Percentiles rank a stretch among this genome's conserved stretches.
Conservation (phyloP, 2,113 vertebrate species). For the Xiphorhynchus elegans region DNA sequence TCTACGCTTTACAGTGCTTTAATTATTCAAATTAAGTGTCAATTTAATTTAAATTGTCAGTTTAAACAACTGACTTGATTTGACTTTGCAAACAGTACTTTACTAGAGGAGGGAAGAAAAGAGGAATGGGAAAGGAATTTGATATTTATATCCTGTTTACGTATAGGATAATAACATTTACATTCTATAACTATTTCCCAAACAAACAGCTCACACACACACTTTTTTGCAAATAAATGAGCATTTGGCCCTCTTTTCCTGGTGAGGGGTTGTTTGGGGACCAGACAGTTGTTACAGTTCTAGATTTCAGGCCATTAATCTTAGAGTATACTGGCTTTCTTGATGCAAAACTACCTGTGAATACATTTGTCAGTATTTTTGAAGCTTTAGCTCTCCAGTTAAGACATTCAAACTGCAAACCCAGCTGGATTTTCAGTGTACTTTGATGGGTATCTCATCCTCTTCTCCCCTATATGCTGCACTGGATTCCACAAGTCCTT, state of each 20-base stretch:
- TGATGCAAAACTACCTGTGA: neutral
- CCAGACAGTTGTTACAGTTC: neutral
- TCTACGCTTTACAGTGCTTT: neutral
- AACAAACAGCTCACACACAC: neutral
- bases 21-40: neutral
- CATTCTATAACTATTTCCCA: neutral
- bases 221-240: neutral
- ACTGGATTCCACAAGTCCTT: neutral
- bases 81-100: neutral
- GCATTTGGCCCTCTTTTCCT: neutral
- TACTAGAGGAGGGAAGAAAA: neutral
- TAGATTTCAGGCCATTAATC: neutral
- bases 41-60: neutral
- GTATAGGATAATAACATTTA: neutral
- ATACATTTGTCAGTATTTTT: neutral
- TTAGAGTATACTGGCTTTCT: neutral
- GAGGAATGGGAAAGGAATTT: neutral
- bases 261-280: neutral
- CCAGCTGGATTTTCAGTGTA: neutral
- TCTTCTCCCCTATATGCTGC: neutral
- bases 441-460: neutral
- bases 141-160: neutral
- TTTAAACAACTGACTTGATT: neutral
- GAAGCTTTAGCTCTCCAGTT: neutral
- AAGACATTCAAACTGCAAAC: neutral